Evolutionary conservation across 1,140 invertebrate genomes (phyloP), one percentile per base, ranked within the genome.

Genomic region (Diabrotica virgifera): DNA sequence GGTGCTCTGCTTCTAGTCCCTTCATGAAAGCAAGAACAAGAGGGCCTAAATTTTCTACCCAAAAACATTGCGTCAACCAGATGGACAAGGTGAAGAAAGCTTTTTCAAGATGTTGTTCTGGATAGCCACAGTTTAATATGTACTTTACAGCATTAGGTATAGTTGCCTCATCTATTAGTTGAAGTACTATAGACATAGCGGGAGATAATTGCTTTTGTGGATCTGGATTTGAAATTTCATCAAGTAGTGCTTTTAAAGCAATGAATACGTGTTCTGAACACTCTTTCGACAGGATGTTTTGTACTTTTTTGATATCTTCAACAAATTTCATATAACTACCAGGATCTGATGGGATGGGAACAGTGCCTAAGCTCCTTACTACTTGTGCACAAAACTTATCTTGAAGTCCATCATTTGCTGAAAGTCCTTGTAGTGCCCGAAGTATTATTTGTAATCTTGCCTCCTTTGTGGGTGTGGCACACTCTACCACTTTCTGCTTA

Each of bases 21-120:
- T 76, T 71, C 64, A 86, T 81, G 14, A 86, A 79, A 2, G 80
- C 78, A 59, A 84, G 76, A 4, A 86, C 82, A 76, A 85, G 82
- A 2, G 77, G 73, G 38, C 80, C 80, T 0, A 86, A 73, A 64
- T 81, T 81, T 14, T 82, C 78, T 2, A 80, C 81, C 52, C 77
- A 80, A 9, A 75, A 80, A 77, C 83, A 85, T 14, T 77, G 73
- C 0, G 74, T 72, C 37, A 85, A 70, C 83, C 84, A 86, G 3
- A 68, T 72, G 68, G 83, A 85, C 0, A 87, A 72, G 50, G 83
- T 76, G 35, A 73, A 75, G 7, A 85, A 71, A 5, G 81, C 82
- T 72, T 74, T 78, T 70, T 72, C 77, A 50, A 79, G 76, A 60
- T 67, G 76, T 75, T 75, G 70, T 5, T 80, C 70, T 35, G 82